Evolutionary conservation across 2,113 vertebrate genomes (phyloP).

Genomic region (zebrafish (Danio rerio)): GRCz12tu NC_133196.1:15915501-15916000

Average conservation of each 20-base stretch:
- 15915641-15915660: slow-evolving; percentile 40
- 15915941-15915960: slow-evolving; percentile 7
- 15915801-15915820: slow-evolving; percentile 41
- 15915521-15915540: slow-evolving; percentile 34
- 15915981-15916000: too few relatives aligned
- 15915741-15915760: neutral
- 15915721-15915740: slow-evolving; percentile 20
- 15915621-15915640: slow-evolving; percentile 33
- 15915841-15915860: slow-evolving; percentile 15
- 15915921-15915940: neutral
- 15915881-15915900: neutral
- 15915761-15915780: neutral
- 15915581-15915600: slow-evolving; percentile 28
- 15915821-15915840: slow-evolving; percentile 38
- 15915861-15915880: neutral
- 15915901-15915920: neutral
- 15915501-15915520: slow-evolving; percentile 27
- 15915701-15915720: slow-evolving; percentile 27
- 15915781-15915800: neutral
- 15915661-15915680: slow-evolving; percentile 13
- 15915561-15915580: slow-evolving; percentile 18
- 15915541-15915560: slow-evolving; percentile 41
- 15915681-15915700: slow-evolving; percentile 34
- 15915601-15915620: slow-evolving; percentile 31
- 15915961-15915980: too few relatives aligned